These are phyloP conservation scores for Drosophila setosimentum DNA, from an alignment of 2,888 invertebrate genomes.

Conservation along the genomic window DNA sequence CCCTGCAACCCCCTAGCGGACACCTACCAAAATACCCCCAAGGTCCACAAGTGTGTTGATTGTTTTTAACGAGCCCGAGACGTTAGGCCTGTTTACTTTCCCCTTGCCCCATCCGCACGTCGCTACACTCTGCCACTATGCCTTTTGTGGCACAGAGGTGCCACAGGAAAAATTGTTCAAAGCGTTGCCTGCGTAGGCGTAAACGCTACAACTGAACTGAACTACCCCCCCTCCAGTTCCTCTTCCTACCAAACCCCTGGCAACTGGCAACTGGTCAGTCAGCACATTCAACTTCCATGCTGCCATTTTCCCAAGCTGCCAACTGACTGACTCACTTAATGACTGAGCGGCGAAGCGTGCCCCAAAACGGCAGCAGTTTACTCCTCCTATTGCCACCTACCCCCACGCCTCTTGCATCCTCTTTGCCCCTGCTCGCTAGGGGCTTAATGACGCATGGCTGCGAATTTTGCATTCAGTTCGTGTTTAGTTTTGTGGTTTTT, in stretches of 20 bases:
- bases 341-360: conserved; percentile 63
- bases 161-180: conserved; percentile 18
- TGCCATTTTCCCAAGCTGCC: conserved; percentile 13
- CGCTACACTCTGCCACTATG: neutral
- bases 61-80: conserved; percentile 62
- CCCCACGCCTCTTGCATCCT: neutral
- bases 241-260: neutral
- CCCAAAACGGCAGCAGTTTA: conserved; percentile 54
- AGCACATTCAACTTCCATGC: conserved; percentile 13
- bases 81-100: conserved; percentile 37
- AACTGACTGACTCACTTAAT: conserved; percentile 66
- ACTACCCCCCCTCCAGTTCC: neutral
- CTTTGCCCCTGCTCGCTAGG: neutral
- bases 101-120: neutral
- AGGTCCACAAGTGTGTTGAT: conserved; percentile 26
- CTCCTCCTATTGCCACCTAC: conserved; percentile 39
- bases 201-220: conserved; percentile 32
- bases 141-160: conserved; percentile 7
- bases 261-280: conserved; percentile 47
- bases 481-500: conserved; percentile 64
- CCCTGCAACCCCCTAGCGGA: neutral
- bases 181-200: conserved; percentile 60
- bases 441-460: conserved; percentile 64
- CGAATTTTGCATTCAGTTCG: conserved; percentile 66
- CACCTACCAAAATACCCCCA: conserved; percentile 5